A percentile compares a stretch with the other conserved stretches of the same genome.
phyloP scores from a whole-genome alignment of 2,888 invertebrate species.

The Torymus aiolomorphi region DNA sequence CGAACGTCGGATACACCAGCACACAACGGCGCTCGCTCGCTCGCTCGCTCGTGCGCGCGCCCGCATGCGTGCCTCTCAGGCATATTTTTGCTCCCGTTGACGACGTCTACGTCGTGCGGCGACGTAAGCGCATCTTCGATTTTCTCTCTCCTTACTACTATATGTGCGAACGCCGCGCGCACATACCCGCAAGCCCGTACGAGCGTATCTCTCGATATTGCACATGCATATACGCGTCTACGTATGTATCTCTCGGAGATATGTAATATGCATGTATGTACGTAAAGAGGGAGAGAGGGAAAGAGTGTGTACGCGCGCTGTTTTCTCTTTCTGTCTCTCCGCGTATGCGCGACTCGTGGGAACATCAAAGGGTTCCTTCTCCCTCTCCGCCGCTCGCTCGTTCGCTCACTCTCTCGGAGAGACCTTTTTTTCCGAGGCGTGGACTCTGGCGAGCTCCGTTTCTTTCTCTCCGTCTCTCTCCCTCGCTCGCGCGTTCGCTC shows the following conservation, averaged over 20 bases:
- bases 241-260: slow-evolving; percentile 13
- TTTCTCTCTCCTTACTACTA: background rate
- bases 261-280: slow-evolving; percentile 1
- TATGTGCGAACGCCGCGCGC: background rate
- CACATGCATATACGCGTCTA: too few species aligned
- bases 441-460: slow-evolving; percentile 42
- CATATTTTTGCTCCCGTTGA: slow-evolving; percentile 14
- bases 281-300: slow-evolving; percentile 19
- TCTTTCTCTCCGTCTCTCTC: slow-evolving; percentile 35
- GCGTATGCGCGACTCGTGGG: slow-evolving; percentile 44
- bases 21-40: too few species aligned
- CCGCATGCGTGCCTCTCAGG: background rate
- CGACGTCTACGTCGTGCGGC: slow-evolving; percentile 7
- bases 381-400: slow-evolving; percentile 27
- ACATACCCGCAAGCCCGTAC: too few species aligned
- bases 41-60: background rate
- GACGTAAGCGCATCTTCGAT: background rate
- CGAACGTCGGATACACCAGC: too few species aligned
- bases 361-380: slow-evolving; percentile 57
- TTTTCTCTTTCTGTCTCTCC: slow-evolving; percentile 52
- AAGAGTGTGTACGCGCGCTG: background rate
- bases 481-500: slow-evolving; percentile 20
- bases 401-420: slow-evolving; percentile 14
- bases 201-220: too few species aligned
- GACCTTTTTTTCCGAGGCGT: slow-evolving; percentile 34